Evolutionary conservation across 2,113 vertebrate genomes (phyloP).

Genomic region (Saccopteryx leptura): DNA sequence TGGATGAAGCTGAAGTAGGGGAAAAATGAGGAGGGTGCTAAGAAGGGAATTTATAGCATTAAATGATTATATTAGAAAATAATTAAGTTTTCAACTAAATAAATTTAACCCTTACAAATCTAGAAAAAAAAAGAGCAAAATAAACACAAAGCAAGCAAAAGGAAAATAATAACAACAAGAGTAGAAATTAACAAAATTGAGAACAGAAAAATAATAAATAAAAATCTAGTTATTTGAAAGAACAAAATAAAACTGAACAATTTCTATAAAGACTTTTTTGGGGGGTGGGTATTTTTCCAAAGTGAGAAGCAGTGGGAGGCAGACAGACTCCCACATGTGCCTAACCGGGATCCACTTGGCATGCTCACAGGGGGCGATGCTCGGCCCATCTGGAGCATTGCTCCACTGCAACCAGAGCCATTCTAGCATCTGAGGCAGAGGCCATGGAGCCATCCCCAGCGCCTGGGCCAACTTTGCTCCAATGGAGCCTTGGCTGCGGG

Average conservation of each 20-base stretch:
- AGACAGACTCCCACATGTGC: no score
- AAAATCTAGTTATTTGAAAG: neutral
- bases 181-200: neutral
- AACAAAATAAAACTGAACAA: neutral
- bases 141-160: neutral
- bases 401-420: no score
- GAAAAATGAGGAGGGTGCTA: neutral
- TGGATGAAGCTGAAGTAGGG: neutral
- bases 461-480: no score
- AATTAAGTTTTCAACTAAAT: constrained; percentile 2
- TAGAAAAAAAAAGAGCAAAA: neutral
- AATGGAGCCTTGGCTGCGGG: no score
- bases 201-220: neutral
- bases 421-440: no score
- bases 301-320: no score
- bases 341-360: no score
- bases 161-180: neutral
- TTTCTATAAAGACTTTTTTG: neutral
- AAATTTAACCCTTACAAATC: neutral
- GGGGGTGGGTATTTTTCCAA: no score
- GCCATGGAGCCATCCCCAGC: no score
- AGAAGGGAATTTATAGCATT: neutral
- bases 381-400: no score
- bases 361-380: no score
- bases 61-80: neutral